These are phyloP conservation scores for Hippocampus kuda DNA, from an alignment of 2,797 vertebrate species.

Conservation along the genomic window DNA sequence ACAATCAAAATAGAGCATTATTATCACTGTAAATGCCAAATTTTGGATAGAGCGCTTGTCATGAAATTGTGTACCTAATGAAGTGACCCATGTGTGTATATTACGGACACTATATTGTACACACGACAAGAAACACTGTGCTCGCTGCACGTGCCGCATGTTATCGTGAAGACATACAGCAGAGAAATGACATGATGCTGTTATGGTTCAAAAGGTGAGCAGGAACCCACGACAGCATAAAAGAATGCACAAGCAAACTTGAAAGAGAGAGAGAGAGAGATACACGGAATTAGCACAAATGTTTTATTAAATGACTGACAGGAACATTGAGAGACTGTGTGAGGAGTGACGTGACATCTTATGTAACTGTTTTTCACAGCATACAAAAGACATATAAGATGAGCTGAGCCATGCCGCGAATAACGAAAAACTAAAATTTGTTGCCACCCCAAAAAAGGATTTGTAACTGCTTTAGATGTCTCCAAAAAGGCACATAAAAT, in stretches of 20 bases:
- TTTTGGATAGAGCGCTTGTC: background rate
- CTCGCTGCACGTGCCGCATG: background rate
- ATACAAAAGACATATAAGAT: background rate
- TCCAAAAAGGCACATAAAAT: background rate
- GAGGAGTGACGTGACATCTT: constrained; percentile 9
- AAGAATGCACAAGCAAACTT: background rate
- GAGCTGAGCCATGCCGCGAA: no score
- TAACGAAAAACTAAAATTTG: background rate
- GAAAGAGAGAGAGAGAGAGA: background rate
- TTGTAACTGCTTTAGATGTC: background rate
- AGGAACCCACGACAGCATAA: constrained; percentile 7
- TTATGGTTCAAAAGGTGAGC: constrained; percentile 26
- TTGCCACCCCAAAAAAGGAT: background rate
- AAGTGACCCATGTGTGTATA: background rate
- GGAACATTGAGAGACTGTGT: constrained; percentile 33
- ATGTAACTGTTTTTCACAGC: background rate
- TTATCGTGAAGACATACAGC: constrained; percentile 11
- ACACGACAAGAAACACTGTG: background rate
- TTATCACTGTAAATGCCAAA: background rate
- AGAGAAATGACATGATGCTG: constrained; percentile 23
- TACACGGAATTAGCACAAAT: constrained; percentile 35
- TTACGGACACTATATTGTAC: no score
- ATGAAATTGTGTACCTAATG: background rate
- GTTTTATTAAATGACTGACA: constrained; percentile 15
- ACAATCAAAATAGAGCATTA: background rate